Percentiles rank a stretch among this genome's conserved stretches.
phyloP scores from a whole-genome alignment of 64 coral and sea anemone species.

The Pocillopora damicornis region DNA sequence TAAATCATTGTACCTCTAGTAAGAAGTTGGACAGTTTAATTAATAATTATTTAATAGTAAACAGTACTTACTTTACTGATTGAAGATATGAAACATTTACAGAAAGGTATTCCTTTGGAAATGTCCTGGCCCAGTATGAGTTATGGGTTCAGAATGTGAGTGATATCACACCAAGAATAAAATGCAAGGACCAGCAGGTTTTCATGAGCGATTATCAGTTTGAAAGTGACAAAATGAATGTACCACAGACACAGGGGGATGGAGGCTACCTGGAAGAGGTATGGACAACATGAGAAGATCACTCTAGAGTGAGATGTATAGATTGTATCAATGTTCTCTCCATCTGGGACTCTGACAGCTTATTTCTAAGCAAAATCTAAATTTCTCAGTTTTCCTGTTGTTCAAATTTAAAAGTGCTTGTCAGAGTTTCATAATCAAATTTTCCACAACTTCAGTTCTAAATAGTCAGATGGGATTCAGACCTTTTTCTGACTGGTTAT shows the following conservation, averaged over 20 bases:
- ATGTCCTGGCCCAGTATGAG: conserved; percentile 80
- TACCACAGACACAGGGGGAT: conserved; percentile 71
- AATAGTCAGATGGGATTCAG: too few relatives aligned
- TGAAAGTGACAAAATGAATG: conserved; percentile 82
- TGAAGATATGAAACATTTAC: background rate
- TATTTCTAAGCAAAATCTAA: too few relatives aligned
- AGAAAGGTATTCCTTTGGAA: conserved; percentile 74
- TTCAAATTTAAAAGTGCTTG: too few relatives aligned
- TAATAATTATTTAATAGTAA: background rate
- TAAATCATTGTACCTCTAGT: too few relatives aligned
- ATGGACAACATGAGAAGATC: background rate
- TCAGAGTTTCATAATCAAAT: too few relatives aligned
- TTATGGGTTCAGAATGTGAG: conserved; percentile 92
- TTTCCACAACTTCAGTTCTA: too few relatives aligned
- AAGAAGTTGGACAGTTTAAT: too few relatives aligned
- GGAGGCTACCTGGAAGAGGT: conserved; percentile 95
- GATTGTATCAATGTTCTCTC: too few relatives aligned
- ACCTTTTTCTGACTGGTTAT: too few relatives aligned
- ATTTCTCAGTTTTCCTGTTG: too few relatives aligned
- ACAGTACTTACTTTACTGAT: background rate
- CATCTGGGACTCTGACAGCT: too few relatives aligned
- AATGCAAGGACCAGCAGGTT: conserved; percentile 71
- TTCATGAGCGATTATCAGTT: conserved; percentile 97
- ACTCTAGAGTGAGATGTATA: background rate
- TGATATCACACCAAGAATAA: conserved; percentile 31